Base-by-base conservation (phyloP, 2,797 vertebrate species). In the Rallus crepitans region DNA sequence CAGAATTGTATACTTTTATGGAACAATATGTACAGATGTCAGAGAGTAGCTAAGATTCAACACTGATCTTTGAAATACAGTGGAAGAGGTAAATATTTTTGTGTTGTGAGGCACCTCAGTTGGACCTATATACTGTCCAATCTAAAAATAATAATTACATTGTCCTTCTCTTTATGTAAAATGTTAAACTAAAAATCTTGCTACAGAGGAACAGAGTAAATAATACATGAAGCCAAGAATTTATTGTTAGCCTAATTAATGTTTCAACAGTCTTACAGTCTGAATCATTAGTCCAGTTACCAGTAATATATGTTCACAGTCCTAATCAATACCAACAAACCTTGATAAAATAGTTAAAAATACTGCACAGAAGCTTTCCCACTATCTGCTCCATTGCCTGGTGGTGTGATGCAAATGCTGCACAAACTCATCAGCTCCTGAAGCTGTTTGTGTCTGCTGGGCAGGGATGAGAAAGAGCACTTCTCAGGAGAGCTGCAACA, bases 321-420 rank as follows among this genome's bases (percentile, higher is more conserved):
- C 14, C 39, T 50, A 76, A 82, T 15, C 35, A 88, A 72, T 9
- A 40, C 2, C 69, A 33, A 45, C 0, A 4, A 72, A 3, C 3
- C n/a, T 60, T 0, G 0, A 57, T 16, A 68, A 53, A 65, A 7
- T 6, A 13, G 19, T 57, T 60, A 4, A 56, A 82, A 73, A 52
- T 15, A 45, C 11, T 23, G 8, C 15, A 60, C 2, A 2, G 55
- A 82, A 59, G 3, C 12, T 89, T 61, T 61, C 27, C 24, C 5
- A 17, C 11, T 39, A 15, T 57, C 27, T 83, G 16, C 23, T 73
- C 6, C 14, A 8, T 35, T 86, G 4, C 24, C 23, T 39, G 24
- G 10, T 42, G 21, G 3, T 60, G 20, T 27, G 23, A 24, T 9
- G 11, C 30, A 73, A 69, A 42, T 0, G 0, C 8, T 73, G 9